Evolutionary conservation across 2,888 invertebrate genomes (phyloP).

Genomic region (Rutpela maculata): DNA sequence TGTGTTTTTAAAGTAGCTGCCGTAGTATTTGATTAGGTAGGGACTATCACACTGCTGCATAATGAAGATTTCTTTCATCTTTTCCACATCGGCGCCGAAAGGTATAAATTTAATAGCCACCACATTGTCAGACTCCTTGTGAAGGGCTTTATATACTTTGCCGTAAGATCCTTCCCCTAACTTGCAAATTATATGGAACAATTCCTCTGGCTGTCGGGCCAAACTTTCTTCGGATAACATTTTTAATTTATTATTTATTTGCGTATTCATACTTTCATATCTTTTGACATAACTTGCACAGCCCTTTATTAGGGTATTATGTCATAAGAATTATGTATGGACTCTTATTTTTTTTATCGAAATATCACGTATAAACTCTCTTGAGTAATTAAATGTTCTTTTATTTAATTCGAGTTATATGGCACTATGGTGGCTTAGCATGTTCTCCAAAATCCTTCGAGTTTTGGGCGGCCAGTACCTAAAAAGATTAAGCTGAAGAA

Average conservation of each 20-base stretch:
- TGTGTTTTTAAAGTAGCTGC: slow-evolving; percentile 99
- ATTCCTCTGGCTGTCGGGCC: slow-evolving; percentile 98
- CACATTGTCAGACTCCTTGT: slow-evolving; percentile 97
- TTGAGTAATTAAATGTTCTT: slow-evolving; percentile 7
- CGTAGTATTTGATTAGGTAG: slow-evolving; percentile 99
- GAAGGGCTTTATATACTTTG: slow-evolving; percentile 98
- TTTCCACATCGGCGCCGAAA: slow-evolving; percentile 98
- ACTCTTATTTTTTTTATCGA: slow-evolving; percentile 25
- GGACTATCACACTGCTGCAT: slow-evolving; percentile 99
- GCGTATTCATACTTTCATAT: slow-evolving; percentile 47
- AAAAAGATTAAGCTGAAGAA: slow-evolving; percentile 58
- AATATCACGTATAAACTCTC: slow-evolving; percentile 17
- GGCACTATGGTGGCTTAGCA: background rate
- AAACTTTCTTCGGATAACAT: slow-evolving; percentile 98
- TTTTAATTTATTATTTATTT: slow-evolving; percentile 79
- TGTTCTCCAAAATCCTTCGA: slow-evolving; percentile 17
- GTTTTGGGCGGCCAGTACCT: slow-evolving; percentile 50
- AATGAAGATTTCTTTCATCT: slow-evolving; percentile 99
- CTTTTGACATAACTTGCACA: background rate
- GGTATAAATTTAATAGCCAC: slow-evolving; percentile 99
- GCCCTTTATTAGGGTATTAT: slow-evolving; percentile 23
- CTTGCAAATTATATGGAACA: slow-evolving; percentile 99
- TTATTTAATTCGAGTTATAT: slow-evolving; percentile 16
- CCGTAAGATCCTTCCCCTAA: slow-evolving; percentile 98
- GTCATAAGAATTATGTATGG: slow-evolving; percentile 25